Base-by-base conservation (phyloP, 2,113 vertebrate species). In the Apeltes quadracus region DNA sequence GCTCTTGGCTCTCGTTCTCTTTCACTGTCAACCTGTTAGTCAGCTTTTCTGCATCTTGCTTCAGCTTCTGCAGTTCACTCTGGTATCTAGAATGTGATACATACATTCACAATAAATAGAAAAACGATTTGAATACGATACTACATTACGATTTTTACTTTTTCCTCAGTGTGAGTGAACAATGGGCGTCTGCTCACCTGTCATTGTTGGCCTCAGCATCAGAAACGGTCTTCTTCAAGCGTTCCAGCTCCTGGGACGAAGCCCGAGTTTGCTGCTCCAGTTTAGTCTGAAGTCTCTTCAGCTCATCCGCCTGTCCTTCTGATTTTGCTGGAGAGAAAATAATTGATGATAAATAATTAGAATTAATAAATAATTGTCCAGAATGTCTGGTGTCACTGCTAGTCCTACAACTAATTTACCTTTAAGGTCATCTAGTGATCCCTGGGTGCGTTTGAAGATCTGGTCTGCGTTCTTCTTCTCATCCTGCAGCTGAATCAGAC, bases 201-300 rank as follows among this genome's bases (percentile, higher is more conserved):
- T 93, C 87, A 50, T 84, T 90, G 69, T 94, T 94, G 56, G 90
- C 89, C 91, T 97, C 94, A 69, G 95, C 80, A 23, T 96, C 94
- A 82, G 88, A 88, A 63, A 96, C 66, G 1, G 82, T 86, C 71
- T 76, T 89, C 81, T 95, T 95, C 69, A 95, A 59, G 70, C 93
- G 91, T 65, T 96, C 94, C 56, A 95, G 59, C 3, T 85, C 90
- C 5, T 57, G 51, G n/a, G 67, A 72, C 43, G 88, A 79, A 9
- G 88, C 78, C 39, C 76, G 92, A 70, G 91, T 92, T 79, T 96
- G 94, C 61, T 89, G 92, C 64, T 94, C 91, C 57, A 94, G 56
- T 90, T 96, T 95, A 32, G 93, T 91, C 82, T 91, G 65, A 66
- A 97, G 89, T 59, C 84, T 85, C 87, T 93, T 95, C 74, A 97